Evolutionary conservation across 2,797 vertebrate genomes (phyloP), one percentile per base, ranked within the genome.

Genomic region (Steatocranus sp.): DNA sequence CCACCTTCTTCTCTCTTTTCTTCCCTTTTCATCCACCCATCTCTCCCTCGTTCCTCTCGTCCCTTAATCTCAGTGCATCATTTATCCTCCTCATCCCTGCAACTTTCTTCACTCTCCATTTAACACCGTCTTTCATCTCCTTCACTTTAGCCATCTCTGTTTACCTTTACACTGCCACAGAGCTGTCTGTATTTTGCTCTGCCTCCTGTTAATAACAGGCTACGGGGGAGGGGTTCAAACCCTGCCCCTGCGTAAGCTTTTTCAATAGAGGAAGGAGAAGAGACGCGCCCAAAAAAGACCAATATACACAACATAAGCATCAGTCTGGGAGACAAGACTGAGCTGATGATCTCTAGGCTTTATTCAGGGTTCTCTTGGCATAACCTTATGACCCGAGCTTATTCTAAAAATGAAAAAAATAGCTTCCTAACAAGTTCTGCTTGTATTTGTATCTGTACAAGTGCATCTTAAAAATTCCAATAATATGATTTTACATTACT

Each of bases 51-150:
- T 43, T 79, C 75, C 25, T 54, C 61, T 83, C 34, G 54, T 41
- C 63, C 77, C 68, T 38, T 80, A 79, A 88, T 92, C 91, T 87
- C 78, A 58, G 50, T 3, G 23, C 85, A 83, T 83, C 79, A 30
- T 81, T 81, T 80, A 75, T 73, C 54, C 77, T 82, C 76, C 79
- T 80, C 43, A 20, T 76, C 30, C 34, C 27, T 8, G 20, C 7
- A 7, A 3, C 11, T 66, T 83, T 79, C 74, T 86, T 83, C 77
- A 49, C 78, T 85, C 76, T 70, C 54, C 68, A 79, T 88, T 91
- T 81, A 85, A 63, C 75, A 8, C 68, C 1, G 75, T 74, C 85
- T 86, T 91, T 92, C 86, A 88, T 88, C 90, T 86, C 76, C 76
- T 79, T 79, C 80, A 43, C 54, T 53, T 25, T 74, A 11, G 25